phyloP scores from a whole-genome alignment of 1,140 invertebrate genomes.

The Melitaea cinxia region DNA sequence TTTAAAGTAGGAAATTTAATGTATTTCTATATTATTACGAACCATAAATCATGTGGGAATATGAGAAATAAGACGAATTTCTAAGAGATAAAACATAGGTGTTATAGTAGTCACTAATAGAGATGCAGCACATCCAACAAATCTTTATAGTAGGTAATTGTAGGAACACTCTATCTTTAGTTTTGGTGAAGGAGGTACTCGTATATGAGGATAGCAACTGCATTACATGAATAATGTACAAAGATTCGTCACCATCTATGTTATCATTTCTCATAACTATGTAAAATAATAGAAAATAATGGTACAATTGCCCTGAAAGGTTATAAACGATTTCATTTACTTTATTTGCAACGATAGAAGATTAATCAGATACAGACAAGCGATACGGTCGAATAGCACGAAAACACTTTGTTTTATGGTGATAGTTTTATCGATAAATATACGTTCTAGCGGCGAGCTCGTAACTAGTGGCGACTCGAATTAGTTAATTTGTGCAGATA shows the following conservation, averaged over 20 bases:
- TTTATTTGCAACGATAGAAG: conserved; percentile 8
- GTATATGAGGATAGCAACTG: not conserved
- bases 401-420: conserved; percentile 25
- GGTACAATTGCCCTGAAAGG: conserved; percentile 9
- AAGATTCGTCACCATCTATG: not conserved
- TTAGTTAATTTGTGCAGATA: conserved; percentile 81
- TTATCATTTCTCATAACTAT: conserved; percentile 1
- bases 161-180: no score
- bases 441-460: conserved; percentile 13
- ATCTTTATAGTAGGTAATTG: no score
- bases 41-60: no score
- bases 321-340: conserved; percentile 27
- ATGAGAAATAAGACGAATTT: no score
- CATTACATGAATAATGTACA: not conserved
- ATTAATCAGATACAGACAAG: conserved; percentile 30
- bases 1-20: no score
- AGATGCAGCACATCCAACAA: no score
- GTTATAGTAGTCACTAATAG: no score
- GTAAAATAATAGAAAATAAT: conserved; percentile 2
- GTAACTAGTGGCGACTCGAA: conserved; percentile 58
- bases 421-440: conserved; percentile 42
- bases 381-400: conserved; percentile 19
- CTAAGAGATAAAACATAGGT: no score
- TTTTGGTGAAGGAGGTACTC: no score
- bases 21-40: no score